A percentile compares a stretch with the other conserved stretches of the same genome.
Conservation (phyloP, 2,888 invertebrate species). For the Carcina quercana region DNA sequence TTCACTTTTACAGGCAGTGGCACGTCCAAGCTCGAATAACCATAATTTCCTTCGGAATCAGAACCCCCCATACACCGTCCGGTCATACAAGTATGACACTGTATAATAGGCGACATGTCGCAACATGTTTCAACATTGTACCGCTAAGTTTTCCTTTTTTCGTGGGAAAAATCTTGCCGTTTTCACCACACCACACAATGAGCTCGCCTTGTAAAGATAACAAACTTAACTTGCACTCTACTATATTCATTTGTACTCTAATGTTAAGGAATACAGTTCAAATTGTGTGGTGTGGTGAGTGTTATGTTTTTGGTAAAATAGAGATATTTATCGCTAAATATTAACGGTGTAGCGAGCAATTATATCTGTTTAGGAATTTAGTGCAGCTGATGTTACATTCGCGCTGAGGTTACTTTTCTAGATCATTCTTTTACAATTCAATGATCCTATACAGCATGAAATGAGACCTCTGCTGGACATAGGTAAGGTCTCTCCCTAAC, state of each 20-base stretch:
- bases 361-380: slow-evolving; percentile 16
- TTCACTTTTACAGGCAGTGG: no score
- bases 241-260: slow-evolving; percentile 1
- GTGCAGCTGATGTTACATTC: slow-evolving; percentile 8
- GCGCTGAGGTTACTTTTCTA: no score
- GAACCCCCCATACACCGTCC: slow-evolving; percentile 28
- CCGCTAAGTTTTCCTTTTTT: slow-evolving; percentile 64
- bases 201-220: slow-evolving; percentile 27
- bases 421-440: no score
- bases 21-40: no score
- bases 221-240: not conserved
- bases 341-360: slow-evolving; percentile 44
- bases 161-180: slow-evolving; percentile 60
- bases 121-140: slow-evolving; percentile 52
- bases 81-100: slow-evolving; percentile 28
- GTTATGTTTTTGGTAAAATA: slow-evolving; percentile 3
- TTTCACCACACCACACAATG: slow-evolving; percentile 59
- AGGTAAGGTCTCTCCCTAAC: no score
- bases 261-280: not conserved
- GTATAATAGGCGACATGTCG: slow-evolving; percentile 33
- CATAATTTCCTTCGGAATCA: no score
- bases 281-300: not conserved
- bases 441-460: no score
- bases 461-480: no score
- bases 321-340: slow-evolving; percentile 20